Conservation (phyloP, 2,888 invertebrate genomes). For the Thysanoteuthis rhombus region DNA sequence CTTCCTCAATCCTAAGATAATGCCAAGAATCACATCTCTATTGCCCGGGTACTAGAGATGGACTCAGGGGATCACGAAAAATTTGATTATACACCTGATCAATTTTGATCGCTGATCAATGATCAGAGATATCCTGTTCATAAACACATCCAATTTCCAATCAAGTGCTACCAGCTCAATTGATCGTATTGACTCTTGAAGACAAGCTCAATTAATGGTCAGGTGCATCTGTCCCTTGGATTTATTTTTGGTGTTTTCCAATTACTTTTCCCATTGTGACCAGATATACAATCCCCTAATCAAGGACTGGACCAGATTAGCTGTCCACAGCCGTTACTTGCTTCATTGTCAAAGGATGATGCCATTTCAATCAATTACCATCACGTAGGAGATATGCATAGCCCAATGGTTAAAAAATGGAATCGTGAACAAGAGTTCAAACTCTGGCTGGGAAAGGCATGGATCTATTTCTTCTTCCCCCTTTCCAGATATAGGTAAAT, state of each 20-base stretch:
- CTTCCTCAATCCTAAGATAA: no score
- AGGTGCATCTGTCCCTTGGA: not conserved
- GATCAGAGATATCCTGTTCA: not conserved
- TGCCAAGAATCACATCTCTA: no score
- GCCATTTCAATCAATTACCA: not conserved
- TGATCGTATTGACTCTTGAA: not conserved
- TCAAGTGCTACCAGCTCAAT: not conserved
- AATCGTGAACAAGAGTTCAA: no score
- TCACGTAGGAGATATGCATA: no score
- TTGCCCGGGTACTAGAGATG: no score
- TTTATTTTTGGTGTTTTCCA: not conserved
- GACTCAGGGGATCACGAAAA: not conserved
- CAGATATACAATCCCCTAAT: not conserved
- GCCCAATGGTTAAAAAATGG: no score
- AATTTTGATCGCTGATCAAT: not conserved
- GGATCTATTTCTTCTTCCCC: no score
- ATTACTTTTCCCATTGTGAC: not conserved
- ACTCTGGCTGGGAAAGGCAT: no score
- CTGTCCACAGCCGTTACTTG: not conserved
- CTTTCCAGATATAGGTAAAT: no score
- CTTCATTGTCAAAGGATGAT: not conserved
- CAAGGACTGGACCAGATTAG: not conserved
- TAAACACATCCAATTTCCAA: constrained; percentile 12
- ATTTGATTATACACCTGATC: not conserved
- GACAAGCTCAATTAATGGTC: not conserved